A percentile compares a stretch with the other conserved stretches of the same genome.
Evolutionary conservation across 2,888 invertebrate species (phyloP).

Genomic region (Diarsia mendica): DNA sequence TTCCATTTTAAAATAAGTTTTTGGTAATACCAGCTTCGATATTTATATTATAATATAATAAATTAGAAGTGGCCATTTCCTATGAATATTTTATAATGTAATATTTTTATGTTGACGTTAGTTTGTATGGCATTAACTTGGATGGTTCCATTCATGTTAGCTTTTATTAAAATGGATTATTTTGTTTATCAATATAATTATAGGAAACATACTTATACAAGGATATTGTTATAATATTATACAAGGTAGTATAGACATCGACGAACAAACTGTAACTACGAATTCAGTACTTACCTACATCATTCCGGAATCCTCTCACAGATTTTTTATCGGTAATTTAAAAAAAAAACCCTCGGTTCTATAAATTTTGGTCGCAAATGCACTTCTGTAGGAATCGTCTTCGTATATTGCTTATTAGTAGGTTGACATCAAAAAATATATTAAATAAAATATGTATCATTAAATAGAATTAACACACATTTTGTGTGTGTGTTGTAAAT

Average conservation of each 20-base stretch:
- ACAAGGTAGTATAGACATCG: not conserved
- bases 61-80: constrained; percentile 68
- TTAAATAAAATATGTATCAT: too few species aligned
- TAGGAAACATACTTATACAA: constrained; percentile 58
- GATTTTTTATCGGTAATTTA: too few species aligned
- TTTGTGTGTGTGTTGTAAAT: too few species aligned
- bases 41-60: constrained; percentile 61
- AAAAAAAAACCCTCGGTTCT: too few species aligned
- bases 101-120: constrained; percentile 54
- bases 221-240: constrained; percentile 52
- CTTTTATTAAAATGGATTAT: constrained; percentile 61
- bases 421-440: too few species aligned
- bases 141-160: constrained; percentile 56
- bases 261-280: not conserved
- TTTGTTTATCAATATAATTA: constrained; percentile 62
- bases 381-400: too few species aligned
- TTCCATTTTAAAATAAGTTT: constrained; percentile 67
- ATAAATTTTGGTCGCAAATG: too few species aligned
- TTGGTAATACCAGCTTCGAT: constrained; percentile 65
- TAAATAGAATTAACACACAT: too few species aligned
- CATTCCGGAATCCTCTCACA: too few species aligned
- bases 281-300: too few species aligned
- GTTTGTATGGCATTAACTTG: constrained; percentile 42
- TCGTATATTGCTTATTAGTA: too few species aligned
- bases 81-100: constrained; percentile 59